Base-by-base conservation (phyloP, 2,797 vertebrate genomes). In the Mionectes olivaceus region DNA sequence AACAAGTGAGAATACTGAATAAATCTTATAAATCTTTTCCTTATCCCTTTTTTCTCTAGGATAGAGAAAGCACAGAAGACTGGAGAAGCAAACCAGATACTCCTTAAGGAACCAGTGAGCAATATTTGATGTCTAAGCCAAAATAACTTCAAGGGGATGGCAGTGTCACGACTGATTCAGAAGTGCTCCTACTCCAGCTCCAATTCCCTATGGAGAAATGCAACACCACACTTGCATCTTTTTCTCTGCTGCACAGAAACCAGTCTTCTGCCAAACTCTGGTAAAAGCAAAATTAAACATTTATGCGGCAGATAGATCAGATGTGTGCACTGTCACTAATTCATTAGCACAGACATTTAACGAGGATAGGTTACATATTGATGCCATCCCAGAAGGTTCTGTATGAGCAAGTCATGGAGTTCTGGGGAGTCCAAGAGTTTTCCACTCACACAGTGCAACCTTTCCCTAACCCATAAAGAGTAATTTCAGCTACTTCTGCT, bases 281-380 rank as follows among this genome's bases (percentile, higher is more conserved):
- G 84, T 50, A 83, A 88, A 93, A 49, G 73, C 30, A 65, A 86
- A 95, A 96, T 92, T 33, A 93, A 94, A 91, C 47, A 92, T 94
- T 90, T 85, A 94, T 80, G 75, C 0, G 0, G 49, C 91, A 94
- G 88, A 83, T 23, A 27, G 74, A 73, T 81, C 75, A 53, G 43
- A 50, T 79, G 23, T 18, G 28, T 35, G 41, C 41, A 14, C 74
- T 59, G 50, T 35, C 70, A 39, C 49, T 63, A 37, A 37, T 75
- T 87, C 64, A 57, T 89, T 70, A 87, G 33, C 10, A n/a, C 64
- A 30, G 50, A 57, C n/a, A 56, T 30, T 64, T 56, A 74, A 59
- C 1, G 11, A 92, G 78, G 75, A 43, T n/a, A 24, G 21, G n/a
- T 86, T 86, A 68, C 57, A 64, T 52, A 63, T 6, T 55, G 24